Conservation (phyloP, 30 jellyfish, hydroid and myxozoan genomes). For the Aurelia sp. region DNA sequence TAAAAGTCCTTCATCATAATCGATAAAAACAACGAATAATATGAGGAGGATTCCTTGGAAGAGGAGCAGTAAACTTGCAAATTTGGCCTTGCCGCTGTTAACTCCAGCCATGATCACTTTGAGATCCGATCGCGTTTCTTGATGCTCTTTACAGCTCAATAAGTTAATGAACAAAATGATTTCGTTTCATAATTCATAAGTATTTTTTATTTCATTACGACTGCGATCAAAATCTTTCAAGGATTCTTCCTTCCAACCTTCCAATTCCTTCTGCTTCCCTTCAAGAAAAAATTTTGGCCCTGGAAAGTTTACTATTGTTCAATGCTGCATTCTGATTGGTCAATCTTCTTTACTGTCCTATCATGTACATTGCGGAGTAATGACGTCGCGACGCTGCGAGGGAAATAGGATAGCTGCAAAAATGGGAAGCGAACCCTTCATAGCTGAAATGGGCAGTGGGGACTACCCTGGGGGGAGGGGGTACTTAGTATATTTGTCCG, state of each 20-base stretch:
- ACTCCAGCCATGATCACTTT: conserved; percentile 45
- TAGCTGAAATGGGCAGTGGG: too few relatives aligned
- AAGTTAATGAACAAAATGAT: background rate
- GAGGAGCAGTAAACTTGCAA: conserved; percentile 81
- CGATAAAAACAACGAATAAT: conserved; percentile 88
- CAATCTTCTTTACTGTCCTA: background rate
- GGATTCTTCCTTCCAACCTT: background rate
- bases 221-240: too few relatives aligned
- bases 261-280: background rate
- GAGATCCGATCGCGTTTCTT: background rate
- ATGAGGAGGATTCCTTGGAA: conserved; percentile 85
- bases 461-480: too few relatives aligned
- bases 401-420: too few relatives aligned
- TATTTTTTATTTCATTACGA: background rate
- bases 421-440: too few relatives aligned
- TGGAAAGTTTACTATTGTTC: conserved; percentile 12
- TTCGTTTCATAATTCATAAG: background rate
- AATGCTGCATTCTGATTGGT: conserved; percentile 51
- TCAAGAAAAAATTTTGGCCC: background rate
- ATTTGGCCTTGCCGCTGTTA: conserved; percentile 73
- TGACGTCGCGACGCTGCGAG: too few relatives aligned
- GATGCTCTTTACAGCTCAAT: background rate
- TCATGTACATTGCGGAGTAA: too few relatives aligned
- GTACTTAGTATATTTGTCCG: too few relatives aligned
- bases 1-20: conserved; percentile 75